These are phyloP conservation scores for Xestoiulus laeticollis DNA, from an alignment of 2,888 invertebrate species.

Conservation along the genomic window DNA sequence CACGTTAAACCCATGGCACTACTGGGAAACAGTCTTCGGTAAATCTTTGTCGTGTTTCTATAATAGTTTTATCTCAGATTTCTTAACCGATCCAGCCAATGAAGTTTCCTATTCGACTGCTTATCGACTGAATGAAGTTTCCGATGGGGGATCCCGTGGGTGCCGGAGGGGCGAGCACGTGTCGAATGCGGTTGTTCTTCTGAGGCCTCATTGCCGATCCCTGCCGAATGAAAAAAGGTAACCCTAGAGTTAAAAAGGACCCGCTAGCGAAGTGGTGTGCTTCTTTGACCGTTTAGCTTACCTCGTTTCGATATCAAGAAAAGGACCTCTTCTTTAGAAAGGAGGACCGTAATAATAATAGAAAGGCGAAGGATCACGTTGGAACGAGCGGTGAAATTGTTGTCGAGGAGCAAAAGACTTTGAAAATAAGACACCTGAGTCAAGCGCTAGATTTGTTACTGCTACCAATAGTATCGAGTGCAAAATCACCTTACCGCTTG, in stretches of 20 bases:
- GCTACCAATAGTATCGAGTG: background rate
- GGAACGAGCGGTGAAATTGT: conserved; percentile 14
- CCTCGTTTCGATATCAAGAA: background rate
- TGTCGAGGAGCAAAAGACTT: conserved; percentile 23
- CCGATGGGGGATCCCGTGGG: conserved; percentile 43
- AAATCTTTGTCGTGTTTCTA: background rate
- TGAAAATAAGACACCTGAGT: conserved; percentile 35
- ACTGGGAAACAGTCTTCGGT: background rate
- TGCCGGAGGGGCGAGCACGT: conserved; percentile 44
- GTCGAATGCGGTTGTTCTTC: conserved; percentile 16
- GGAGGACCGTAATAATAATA: background rate
- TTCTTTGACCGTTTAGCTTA: background rate
- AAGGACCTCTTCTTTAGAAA: conserved; percentile 4
- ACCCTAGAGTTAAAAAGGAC: background rate
- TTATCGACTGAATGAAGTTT: conserved; percentile 39
- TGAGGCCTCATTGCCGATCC: background rate
- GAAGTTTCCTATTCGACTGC: conserved; percentile 30
- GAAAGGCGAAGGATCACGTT: conserved; percentile 20
- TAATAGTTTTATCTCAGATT: background rate
- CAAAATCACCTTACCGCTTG: background rate
- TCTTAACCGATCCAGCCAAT: conserved; percentile 44
- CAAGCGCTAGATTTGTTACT: background rate
- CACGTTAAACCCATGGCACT: background rate
- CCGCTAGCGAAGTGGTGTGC: background rate
- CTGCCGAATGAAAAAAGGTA: background rate